Evolutionary conservation across 2,113 vertebrate species (phyloP), one percentile per base, ranked within the genome.

Genomic region (Xiphophorus maculatus): DNA sequence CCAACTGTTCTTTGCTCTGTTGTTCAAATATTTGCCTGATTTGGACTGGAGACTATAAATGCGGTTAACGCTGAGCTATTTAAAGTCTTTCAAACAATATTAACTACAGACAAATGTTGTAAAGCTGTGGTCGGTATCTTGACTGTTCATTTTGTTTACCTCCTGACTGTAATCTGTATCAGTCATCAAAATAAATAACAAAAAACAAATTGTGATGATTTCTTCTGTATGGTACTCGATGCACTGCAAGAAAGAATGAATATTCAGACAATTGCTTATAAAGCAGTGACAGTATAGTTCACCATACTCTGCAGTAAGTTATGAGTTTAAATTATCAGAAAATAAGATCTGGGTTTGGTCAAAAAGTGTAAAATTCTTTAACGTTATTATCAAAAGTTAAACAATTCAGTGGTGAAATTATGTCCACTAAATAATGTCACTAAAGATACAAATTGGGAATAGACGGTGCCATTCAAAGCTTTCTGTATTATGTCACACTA

Each of bases 111-210:
- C 85, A 79, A 75, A 74, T 77, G 60, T 81, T 86, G 76, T 85
- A 82, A 86, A 87, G 79, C 79, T 90, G 84, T 92, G 89, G 87
- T 93, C 83, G 88, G 86, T 90, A 84, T 84, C 71, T 79, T 92
- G 84, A 84, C 89, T 88, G 87, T 92, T 92, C 77, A 71, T 88
- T 89, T 84, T 92, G 88, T 92, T 92, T 91, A 93, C 92, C 88
- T 92, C 89, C 77, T 91, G 90, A 92, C 92, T 93, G 91, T 94
- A 91, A 88, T 91, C 88, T 86, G 70, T 88, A 88, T 89, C 87
- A 90, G 92, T 93, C 92, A 91, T 92, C 44, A 73, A 93, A 94
- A 94, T 94, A 91, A 94, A 94, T 84, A 75, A 35, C 82, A 22
- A 85, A 87, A 89, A 89, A 83, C 64, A 71, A 1, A 79, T 15